Evolutionary conservation across 2,888 invertebrate genomes (phyloP), one percentile per base, ranked within the genome.

Genomic region (Lasioglossum zephyrum): DNA sequence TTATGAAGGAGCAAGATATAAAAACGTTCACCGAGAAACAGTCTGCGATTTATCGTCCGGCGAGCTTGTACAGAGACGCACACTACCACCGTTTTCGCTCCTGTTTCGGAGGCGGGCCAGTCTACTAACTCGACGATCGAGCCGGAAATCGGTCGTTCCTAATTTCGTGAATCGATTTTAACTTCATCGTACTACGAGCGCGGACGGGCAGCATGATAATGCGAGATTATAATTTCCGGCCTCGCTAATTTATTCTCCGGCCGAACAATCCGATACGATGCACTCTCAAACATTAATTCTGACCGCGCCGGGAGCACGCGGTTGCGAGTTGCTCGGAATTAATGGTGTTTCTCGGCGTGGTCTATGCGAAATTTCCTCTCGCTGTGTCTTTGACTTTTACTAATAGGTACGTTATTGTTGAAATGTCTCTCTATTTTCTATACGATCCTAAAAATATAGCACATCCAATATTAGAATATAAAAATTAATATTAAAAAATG

Each of bases 171-270:
- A 39, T 36, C 63, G 47, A 66, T 36, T 22, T 16, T 8, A 11
- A 26, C 73, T 73, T n/a, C 3, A 73, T 66, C 11, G 26, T 4
- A 36, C 36, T 66, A 18, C 18, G 16, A 31, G 8, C 18, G 16
- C n/a, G 39, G 47, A 47, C n/a, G 31, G 31, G 31, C 49, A 8
- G 13, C 18, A 41, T 39, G 73, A 36, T 79, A 82, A 60, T 6
- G 22, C 2, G 26, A 3, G 49, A 76, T 44, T 70, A 76, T 80
- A 70, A 72, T 49, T 60, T 26, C 26, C 57, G 22, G n/a, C 0
- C 13, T 6, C 31, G 66, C 13, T 16, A 4, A 41, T 76, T 77
- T 77, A 73, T 81, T 81, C 53, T 39, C 31, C 16, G 26, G 44
- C 77, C 49, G 31, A 66, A 69, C 73, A 49, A 49, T 53, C 44